Conservation (phyloP, 2,888 invertebrate genomes). For the Zhengitettix transpicula region DNA sequence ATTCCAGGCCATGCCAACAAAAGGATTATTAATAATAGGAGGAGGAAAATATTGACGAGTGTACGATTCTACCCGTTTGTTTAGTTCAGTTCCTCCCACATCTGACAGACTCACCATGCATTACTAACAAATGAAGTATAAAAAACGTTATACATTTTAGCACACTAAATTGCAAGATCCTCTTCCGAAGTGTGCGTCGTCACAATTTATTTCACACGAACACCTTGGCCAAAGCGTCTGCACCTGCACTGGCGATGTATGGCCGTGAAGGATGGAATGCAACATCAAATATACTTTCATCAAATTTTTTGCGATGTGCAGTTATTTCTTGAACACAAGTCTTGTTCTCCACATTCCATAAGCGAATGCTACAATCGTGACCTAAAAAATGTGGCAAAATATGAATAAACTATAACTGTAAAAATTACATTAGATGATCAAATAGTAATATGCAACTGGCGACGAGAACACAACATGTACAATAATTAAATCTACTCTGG, state of each 20-base stretch:
- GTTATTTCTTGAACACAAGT: constrained; percentile 99
- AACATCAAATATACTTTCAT: constrained; percentile 96
- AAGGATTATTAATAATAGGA: background rate
- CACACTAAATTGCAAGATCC: background rate
- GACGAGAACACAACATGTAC: background rate
- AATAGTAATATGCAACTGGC: no score
- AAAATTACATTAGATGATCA: no score
- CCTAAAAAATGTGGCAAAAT: constrained; percentile 20
- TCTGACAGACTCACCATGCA: background rate
- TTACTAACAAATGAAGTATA: background rate
- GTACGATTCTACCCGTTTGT: background rate
- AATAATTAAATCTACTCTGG: no score
- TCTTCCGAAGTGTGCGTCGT: no score
- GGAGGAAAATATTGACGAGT: background rate
- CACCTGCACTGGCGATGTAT: constrained; percentile 96
- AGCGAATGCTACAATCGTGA: constrained; percentile 95
- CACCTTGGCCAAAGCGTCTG: constrained; percentile 97
- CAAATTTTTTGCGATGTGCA: constrained; percentile 98
- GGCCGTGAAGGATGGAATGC: constrained; percentile 98
- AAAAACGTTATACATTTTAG: background rate
- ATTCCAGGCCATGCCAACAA: background rate
- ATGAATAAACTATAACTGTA: no score
- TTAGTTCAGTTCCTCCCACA: background rate
- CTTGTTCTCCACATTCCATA: constrained; percentile 98
- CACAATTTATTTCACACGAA: constrained; percentile 49